phyloP scores from a whole-genome alignment of 2,888 invertebrate species.

The Mimumesa dahlbomi region DNA sequence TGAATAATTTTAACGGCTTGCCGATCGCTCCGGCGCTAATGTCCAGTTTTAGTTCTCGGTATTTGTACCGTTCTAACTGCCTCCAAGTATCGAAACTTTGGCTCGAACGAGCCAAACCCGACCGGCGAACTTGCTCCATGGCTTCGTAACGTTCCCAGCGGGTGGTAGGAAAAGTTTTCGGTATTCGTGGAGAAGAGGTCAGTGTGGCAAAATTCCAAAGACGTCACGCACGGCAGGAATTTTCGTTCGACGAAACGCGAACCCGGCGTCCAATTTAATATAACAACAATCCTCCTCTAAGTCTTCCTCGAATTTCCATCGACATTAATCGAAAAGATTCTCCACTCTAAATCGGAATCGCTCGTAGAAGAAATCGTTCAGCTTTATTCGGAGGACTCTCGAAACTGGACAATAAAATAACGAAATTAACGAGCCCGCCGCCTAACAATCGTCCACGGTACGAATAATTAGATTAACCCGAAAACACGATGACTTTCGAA shows the following conservation, averaged over 20 bases:
- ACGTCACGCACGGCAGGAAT: not conserved
- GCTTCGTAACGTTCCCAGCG: not conserved
- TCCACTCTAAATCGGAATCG: too few relatives aligned
- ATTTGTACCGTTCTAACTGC: not conserved
- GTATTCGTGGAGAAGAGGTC: not conserved
- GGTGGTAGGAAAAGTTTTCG: not conserved
- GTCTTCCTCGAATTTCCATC: too few relatives aligned
- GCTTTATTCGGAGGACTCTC: too few relatives aligned
- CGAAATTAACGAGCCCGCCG: not conserved
- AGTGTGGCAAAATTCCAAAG: not conserved
- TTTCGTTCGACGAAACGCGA: not conserved
- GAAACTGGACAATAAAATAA: too few relatives aligned
- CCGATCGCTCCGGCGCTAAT: not conserved
- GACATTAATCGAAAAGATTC: too few relatives aligned
- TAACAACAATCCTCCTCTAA: too few relatives aligned
- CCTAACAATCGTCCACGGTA: not conserved
- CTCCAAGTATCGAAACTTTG: not conserved
- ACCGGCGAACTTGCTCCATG: not conserved
- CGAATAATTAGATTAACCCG: not conserved
- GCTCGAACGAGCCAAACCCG: not conserved
- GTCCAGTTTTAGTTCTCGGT: not conserved
- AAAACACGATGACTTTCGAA: constrained; percentile 2
- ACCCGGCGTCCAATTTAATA: too few relatives aligned
- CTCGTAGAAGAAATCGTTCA: not conserved
- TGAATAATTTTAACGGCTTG: not conserved